Conservation (phyloP, 1,140 invertebrate species). For the Formica exsecta region DNA sequence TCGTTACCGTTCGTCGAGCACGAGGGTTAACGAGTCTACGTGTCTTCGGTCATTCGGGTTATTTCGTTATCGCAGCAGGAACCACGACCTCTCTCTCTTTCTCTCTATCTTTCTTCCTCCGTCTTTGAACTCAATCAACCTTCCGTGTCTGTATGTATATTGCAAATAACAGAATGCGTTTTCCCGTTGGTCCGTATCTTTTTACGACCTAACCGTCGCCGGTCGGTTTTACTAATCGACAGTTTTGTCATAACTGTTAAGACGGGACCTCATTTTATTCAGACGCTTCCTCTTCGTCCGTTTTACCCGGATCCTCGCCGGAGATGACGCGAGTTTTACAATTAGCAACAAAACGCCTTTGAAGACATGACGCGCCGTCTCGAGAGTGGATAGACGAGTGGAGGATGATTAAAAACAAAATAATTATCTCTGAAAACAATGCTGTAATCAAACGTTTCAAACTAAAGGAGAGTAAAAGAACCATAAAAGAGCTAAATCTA, state of each 20-base stretch:
- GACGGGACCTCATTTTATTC: constrained; percentile 24
- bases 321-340: neutral
- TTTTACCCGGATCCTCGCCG: neutral
- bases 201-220: constrained; percentile 46
- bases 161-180: constrained; percentile 72
- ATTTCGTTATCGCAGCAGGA: constrained; percentile 70
- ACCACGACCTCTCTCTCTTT: constrained; percentile 33
- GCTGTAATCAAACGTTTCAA: neutral
- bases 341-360: neutral
- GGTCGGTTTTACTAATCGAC: constrained; percentile 51
- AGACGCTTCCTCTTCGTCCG: neutral
- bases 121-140: constrained; percentile 77
- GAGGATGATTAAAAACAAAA: neutral
- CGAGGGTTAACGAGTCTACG: constrained; percentile 67
- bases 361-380: neutral
- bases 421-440: neutral
- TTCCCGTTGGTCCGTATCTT: constrained; percentile 63
- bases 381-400: neutral
- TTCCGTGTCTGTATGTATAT: constrained; percentile 66
- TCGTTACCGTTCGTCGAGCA: constrained; percentile 68
- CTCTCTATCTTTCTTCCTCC: constrained; percentile 25
- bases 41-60: constrained; percentile 64
- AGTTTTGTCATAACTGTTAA: constrained; percentile 61
- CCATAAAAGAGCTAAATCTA: neutral
- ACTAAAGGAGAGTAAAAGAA: neutral